phyloP scores from a whole-genome alignment of 1,140 invertebrate genomes.

The Pseudomyrmex concolor region DNA sequence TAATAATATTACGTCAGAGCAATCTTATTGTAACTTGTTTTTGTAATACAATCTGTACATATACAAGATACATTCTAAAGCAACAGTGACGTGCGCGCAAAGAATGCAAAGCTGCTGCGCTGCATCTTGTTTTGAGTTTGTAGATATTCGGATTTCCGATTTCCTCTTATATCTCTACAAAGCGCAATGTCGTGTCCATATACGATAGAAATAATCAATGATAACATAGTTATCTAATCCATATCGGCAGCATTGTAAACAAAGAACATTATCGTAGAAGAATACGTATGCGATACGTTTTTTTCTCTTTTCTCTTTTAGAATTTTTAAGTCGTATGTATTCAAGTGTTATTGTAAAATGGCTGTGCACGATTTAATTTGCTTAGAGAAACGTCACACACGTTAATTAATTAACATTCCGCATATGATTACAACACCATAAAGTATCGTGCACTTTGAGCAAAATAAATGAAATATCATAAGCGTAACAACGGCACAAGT shows the following conservation, averaged over 20 bases:
- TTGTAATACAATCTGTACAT: slow-evolving; percentile 67
- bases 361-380: slow-evolving; percentile 65
- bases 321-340: slow-evolving; percentile 40
- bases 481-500: slow-evolving; percentile 62
- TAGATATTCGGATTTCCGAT: neutral
- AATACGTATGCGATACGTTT: neutral
- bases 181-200: neutral
- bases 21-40: slow-evolving; percentile 55
- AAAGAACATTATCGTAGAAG: slow-evolving; percentile 41
- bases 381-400: slow-evolving; percentile 69
- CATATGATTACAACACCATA: slow-evolving; percentile 62
- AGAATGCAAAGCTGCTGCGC: slow-evolving; percentile 57
- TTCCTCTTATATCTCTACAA: slow-evolving; percentile 6
- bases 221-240: slow-evolving; percentile 46
- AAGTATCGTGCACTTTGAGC: slow-evolving; percentile 75
- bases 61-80: slow-evolving; percentile 68
- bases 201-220: neutral
- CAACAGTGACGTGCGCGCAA: slow-evolving; percentile 49
- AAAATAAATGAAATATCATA: slow-evolving; percentile 71
- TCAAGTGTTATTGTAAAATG: slow-evolving; percentile 71
- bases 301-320: slow-evolving; percentile 16
- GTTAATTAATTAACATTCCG: slow-evolving; percentile 70
- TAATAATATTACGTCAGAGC: slow-evolving; percentile 61
- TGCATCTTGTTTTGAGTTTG: slow-evolving; percentile 45
- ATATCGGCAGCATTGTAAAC: slow-evolving; percentile 59